Base-by-base conservation (phyloP, 2,113 vertebrate genomes). In the Podiceps cristatus region DNA sequence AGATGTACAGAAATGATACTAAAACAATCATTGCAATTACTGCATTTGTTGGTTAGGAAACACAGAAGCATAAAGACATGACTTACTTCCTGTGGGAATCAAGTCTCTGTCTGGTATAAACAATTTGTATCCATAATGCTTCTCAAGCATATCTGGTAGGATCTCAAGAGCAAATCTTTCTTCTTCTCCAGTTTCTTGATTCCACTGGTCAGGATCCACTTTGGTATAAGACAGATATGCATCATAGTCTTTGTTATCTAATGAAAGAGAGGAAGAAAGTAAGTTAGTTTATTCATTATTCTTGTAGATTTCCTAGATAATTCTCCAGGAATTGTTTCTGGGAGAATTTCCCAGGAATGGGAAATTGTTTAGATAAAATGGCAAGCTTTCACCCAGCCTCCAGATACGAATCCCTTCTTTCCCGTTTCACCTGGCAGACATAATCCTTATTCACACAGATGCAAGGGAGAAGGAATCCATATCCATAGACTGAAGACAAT, bases 1-100 rank as follows among this genome's bases (percentile, higher is more conserved):
- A 24, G 3, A 68, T 27, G 6, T 33, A 68, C 7, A 74, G 47
- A 78, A 90, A 40, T 0, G 3, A 60, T 24, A 56, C 17, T 37
- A 31, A 71, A 79, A 9, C 7, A 29, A 69, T 47, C 25, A 23
- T 25, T 45, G 3, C 7, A 63, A 50, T 35, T 10, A 69, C 22
- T 50, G 11, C 12, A 44, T 47, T 87, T 78, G 35, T 10, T 63
- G n/a, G 45, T 66, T n/a, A 60, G 63, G 59, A 91, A 66, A 24
- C 5, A 45, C 3, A 25, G 5, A 28, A 66, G 3, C 35, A 44
- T 42, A 37, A 58, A 53, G 52, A 69, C 11, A 33, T 55, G 11
- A 98, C 99, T 99, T 99, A 99, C 99, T 99, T 99, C 99, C 99
- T 94, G 99, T 99, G 94, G 99, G 99, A 96, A 99, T 99, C 97